These are phyloP conservation scores for Oscheius sp. DNA, from an alignment of 2,888 invertebrate genomes.

Conservation along the genomic window DNA sequence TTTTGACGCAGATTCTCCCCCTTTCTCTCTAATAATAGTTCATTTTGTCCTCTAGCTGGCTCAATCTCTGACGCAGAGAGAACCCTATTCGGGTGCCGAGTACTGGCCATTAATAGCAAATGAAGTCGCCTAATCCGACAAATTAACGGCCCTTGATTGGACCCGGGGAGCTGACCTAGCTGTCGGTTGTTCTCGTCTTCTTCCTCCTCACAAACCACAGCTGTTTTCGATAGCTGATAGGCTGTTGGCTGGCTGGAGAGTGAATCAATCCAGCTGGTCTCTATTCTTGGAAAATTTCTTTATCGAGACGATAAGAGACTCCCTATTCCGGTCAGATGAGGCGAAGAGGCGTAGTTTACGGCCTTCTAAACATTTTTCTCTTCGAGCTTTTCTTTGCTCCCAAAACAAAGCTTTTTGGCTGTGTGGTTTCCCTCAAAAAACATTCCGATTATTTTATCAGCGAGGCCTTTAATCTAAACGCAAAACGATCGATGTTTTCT, in stretches of 20 bases:
- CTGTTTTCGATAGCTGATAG: conserved; percentile 14
- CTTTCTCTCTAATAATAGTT: too few relatives aligned
- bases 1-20: too few relatives aligned
- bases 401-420: too few relatives aligned
- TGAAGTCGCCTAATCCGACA: conserved; percentile 21
- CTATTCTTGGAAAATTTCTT: not conserved
- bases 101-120: conserved; percentile 17
- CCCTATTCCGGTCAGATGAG: too few relatives aligned
- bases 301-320: not conserved
- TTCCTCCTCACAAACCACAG: conserved; percentile 2
- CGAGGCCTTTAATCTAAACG: too few relatives aligned
- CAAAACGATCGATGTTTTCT: too few relatives aligned
- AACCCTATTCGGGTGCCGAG: too few relatives aligned
- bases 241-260: not conserved
- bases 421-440: not conserved
- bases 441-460: not conserved
- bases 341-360: too few relatives aligned
- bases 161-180: not conserved
- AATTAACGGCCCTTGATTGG: conserved; percentile 10
- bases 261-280: conserved; percentile 4
- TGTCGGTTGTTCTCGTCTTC: not conserved
- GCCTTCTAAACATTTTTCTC: too few relatives aligned
- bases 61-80: conserved; percentile 12
- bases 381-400: too few relatives aligned
- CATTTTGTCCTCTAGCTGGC: too few relatives aligned